These are phyloP conservation scores for Gobio gobio DNA, from an alignment of 2,113 vertebrate genomes.

Conservation along the genomic window DNA sequence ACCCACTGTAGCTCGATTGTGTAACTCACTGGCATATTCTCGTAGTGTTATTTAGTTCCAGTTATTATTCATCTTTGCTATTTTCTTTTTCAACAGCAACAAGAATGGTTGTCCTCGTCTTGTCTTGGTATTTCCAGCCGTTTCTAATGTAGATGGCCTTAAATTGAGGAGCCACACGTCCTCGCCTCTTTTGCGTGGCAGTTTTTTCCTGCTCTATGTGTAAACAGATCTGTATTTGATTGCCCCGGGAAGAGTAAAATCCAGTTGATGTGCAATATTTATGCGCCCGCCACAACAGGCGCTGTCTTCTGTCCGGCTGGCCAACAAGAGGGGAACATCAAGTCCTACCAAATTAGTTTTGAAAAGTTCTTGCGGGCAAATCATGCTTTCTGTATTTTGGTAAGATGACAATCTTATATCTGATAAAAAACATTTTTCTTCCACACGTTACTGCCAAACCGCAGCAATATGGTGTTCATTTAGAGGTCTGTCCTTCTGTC, in stretches of 20 bases:
- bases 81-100: neutral
- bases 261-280: conserved; percentile 40
- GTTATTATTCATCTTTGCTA: neutral
- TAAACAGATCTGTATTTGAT: conserved; percentile 32
- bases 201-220: conserved; percentile 29
- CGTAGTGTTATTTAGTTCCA: neutral
- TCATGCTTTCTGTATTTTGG: conserved; percentile 51
- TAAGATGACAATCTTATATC: conserved; percentile 55
- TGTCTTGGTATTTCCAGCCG: neutral
- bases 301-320: conserved; percentile 29
- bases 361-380: conserved; percentile 55
- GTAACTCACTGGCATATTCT: neutral
- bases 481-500: conserved; percentile 29
- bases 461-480: conserved; percentile 59
- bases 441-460: conserved; percentile 54
- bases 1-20: neutral
- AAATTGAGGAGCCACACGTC: neutral
- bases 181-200: conserved; percentile 11
- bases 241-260: conserved; percentile 44
- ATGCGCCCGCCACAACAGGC: conserved; percentile 36
- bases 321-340: conserved; percentile 45
- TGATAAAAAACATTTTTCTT: conserved; percentile 54
- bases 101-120: neutral
- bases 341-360: conserved; percentile 55
- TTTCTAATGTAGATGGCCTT: neutral